These are phyloP conservation scores for Hylomyscus alleni DNA, from an alignment of 2,797 vertebrate species.

Conservation along the genomic window DNA sequence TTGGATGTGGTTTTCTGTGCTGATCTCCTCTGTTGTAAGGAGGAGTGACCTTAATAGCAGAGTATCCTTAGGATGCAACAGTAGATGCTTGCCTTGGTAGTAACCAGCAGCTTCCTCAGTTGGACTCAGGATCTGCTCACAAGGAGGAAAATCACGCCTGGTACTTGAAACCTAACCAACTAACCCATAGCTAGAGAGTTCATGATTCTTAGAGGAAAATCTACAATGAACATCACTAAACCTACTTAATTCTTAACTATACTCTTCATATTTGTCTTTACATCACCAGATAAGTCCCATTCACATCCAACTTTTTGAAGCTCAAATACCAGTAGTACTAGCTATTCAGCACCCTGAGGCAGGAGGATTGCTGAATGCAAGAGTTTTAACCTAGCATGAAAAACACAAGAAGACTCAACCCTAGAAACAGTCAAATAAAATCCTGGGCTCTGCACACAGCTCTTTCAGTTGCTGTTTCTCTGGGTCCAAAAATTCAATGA, in stretches of 20 bases:
- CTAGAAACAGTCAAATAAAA: not conserved
- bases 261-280: not conserved
- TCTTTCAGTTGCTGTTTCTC: not conserved
- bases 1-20: not conserved
- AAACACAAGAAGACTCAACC: not conserved
- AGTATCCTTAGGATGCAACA: too few relatives aligned
- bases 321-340: not conserved
- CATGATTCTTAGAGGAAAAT: not conserved
- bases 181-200: not conserved
- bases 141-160: not conserved
- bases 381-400: not conserved
- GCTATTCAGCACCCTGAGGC: not conserved
- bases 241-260: not conserved
- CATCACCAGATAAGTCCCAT: not conserved
- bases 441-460: not conserved
- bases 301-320: not conserved
- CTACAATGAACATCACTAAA: not conserved
- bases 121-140: not conserved
- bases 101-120: not conserved
- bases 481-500: not conserved
- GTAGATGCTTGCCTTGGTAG: not conserved
- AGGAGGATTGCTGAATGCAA: too few relatives aligned
- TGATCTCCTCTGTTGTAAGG: not conserved
- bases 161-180: not conserved
- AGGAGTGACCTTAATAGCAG: not conserved